Base-by-base conservation (phyloP, 2,113 vertebrate genomes). In the Engystomops pustulosus region DNA sequence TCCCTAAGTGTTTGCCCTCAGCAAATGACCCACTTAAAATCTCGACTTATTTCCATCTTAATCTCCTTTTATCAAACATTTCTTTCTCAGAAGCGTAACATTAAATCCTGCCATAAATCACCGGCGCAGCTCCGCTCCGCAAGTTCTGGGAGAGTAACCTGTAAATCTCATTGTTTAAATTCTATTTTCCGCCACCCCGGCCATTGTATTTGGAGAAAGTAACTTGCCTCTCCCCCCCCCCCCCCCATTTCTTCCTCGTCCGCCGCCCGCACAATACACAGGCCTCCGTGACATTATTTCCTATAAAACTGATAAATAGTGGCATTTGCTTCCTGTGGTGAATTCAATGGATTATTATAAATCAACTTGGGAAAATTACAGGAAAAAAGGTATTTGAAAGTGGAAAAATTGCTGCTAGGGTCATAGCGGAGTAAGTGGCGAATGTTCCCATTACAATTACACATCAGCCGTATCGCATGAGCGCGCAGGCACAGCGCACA, bases 331-430 rank as follows among this genome's bases (percentile, higher is more conserved):
- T 85, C 75, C 83, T 70, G 65, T 79, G 83, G 83, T 79, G 83
- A 85, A 78, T 79, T 79, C 62, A 85, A 85, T 79, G 75, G 83
- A 70, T 85, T 79, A 79, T 68, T 58, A 85, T 85, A 85, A 85
- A 85, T 79, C 75, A 85, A 69, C 83, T 70, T 85, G 47, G 47
- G 23, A 85, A n/a, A 79, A 85, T 85, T 79, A 85, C 62, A 78
- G 36, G 49, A 69, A 65, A 79, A 76, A 79, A 53, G 14, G 75
- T 36, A 69, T 78, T 11, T 78, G 55, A 78, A 77, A 85, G 45
- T 30, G 34, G 83, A 58, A 78, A 78, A 79, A 79, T 55, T 85
- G 83, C 83, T 84, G 62, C 11, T n/a, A 69, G 72, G 72, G 82
- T 84, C 82, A 77, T 10, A 53, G 58, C 58, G 12, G 83, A 79